Percentiles rank a stretch among this genome's conserved stretches.
Evolutionary conservation across 2,113 vertebrate genomes (phyloP).

Genomic region (Pterocles gutturalis): DNA sequence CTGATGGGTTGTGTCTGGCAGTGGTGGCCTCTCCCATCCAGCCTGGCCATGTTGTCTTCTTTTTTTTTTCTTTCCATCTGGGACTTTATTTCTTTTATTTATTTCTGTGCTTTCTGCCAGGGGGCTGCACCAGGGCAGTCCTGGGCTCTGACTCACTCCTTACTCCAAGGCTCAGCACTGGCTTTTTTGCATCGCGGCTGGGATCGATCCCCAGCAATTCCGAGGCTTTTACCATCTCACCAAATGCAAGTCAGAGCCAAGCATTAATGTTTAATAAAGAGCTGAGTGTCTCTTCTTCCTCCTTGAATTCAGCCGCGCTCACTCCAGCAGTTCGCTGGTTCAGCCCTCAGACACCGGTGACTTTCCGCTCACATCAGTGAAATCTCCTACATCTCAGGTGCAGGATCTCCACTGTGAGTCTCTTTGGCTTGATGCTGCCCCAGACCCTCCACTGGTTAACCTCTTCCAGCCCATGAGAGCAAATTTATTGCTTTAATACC

Average conservation of each 20-base stretch:
- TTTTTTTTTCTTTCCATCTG: not conserved
- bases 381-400: not conserved
- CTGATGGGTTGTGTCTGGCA: not conserved
- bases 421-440: not conserved
- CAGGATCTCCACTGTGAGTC: rapidly evolving
- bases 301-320: not conserved
- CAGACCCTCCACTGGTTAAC: not conserved
- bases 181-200: not conserved
- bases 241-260: not conserved
- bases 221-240: not conserved
- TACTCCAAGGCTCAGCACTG: not conserved
- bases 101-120: not conserved
- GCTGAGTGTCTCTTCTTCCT: not conserved
- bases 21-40: not conserved
- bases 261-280: conserved; percentile 19
- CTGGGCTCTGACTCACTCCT: not conserved
- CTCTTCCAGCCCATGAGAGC: not conserved
- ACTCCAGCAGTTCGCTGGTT: not conserved
- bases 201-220: not conserved
- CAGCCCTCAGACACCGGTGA: not conserved
- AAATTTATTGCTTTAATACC: not conserved
- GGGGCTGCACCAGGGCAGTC: not conserved
- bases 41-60: not conserved
- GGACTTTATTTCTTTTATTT: not conserved
- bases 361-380: not conserved